These are phyloP conservation scores for Tautogolabrus adspersus DNA, from an alignment of 2,113 vertebrate species.

Conservation along the genomic window DNA sequence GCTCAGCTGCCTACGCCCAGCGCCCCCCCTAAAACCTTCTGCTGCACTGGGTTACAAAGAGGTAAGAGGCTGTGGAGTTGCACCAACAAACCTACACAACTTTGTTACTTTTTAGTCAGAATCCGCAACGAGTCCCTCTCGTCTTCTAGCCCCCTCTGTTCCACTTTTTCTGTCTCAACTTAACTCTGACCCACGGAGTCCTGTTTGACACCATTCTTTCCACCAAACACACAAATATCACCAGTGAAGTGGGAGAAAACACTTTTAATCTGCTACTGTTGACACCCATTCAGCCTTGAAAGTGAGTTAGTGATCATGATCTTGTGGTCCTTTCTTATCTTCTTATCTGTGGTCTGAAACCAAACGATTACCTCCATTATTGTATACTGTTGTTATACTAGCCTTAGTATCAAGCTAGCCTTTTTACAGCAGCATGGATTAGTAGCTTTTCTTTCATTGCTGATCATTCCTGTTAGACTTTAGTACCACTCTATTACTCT, in stretches of 20 bases:
- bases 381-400: no score
- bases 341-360: not conserved
- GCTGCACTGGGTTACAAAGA: slow-evolving; percentile 98
- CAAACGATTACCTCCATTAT: no score
- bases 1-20: slow-evolving; percentile 95
- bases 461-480: no score
- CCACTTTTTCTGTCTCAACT: not conserved
- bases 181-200: not conserved
- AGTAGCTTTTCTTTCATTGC: no score
- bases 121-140: slow-evolving; percentile 3
- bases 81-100: slow-evolving; percentile 21
- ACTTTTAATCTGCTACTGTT: not conserved
- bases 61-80: slow-evolving; percentile 81
- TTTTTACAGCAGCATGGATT: no score
- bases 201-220: not conserved
- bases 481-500: no score
- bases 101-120: not conserved
- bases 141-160: not conserved
- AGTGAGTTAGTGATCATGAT: not conserved
- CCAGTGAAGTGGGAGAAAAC: not conserved
- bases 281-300: not conserved
- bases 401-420: no score
- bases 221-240: not conserved
- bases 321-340: not conserved
- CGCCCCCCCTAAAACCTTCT: slow-evolving; percentile 95